phyloP scores from a whole-genome alignment of 2,113 vertebrate species.

The Rhinopithecus roxellana region DNA sequence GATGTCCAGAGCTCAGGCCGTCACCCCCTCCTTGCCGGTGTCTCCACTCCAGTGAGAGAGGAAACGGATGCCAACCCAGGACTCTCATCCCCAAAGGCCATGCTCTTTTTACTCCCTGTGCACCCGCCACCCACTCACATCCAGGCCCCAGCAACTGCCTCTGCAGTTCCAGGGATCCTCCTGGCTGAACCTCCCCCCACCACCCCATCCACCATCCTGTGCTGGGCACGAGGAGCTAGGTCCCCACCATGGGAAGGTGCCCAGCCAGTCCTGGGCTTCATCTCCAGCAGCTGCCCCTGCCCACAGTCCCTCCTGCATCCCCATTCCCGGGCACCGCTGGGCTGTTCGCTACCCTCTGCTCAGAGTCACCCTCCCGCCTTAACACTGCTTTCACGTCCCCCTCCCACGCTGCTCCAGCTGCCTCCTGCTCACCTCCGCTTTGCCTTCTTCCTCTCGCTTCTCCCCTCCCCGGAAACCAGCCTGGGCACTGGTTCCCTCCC shows the following conservation, averaged over 20 bases:
- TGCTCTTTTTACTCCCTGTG: neutral
- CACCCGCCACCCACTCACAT: fast-evolving
- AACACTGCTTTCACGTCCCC: neutral
- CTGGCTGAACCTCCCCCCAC: too few relatives aligned
- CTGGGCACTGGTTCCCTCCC: neutral
- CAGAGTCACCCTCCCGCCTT: neutral
- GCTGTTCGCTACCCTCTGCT: too few relatives aligned
- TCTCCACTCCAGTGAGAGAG: neutral
- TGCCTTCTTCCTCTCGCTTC: neutral
- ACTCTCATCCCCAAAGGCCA: neutral
- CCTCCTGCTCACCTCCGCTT: neutral
- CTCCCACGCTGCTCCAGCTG: neutral
- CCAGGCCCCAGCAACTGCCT: fast-evolving
- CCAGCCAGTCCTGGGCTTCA: fast-evolving
- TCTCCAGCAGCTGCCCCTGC: neutral
- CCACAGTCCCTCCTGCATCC: neutral
- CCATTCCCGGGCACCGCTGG: fast-evolving
- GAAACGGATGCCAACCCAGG: neutral
- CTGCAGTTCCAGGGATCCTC: neutral
- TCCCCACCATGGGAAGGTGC: fast-evolving
- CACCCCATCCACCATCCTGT: too few relatives aligned
- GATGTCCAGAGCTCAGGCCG: fast-evolving
- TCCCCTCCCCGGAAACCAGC: neutral
- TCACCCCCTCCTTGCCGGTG: neutral
- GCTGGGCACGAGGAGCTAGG: neutral